Conservation (phyloP, 1,140 invertebrate genomes). For the Drosophila elegans region DNA sequence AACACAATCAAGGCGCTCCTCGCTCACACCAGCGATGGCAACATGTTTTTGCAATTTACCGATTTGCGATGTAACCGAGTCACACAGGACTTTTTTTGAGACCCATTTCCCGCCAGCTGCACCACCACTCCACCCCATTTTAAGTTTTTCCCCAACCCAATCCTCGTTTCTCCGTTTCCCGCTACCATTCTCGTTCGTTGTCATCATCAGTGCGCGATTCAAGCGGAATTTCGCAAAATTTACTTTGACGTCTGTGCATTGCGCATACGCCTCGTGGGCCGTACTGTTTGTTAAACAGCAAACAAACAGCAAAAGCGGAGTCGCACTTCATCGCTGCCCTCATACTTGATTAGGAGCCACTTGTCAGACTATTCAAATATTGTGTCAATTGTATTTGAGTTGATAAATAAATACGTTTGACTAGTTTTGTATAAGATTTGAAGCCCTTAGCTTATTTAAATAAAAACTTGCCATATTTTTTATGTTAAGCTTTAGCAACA, state of each 20-base stretch:
- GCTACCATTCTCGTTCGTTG: conserved; percentile 29
- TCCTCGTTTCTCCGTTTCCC: conserved; percentile 1
- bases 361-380: conserved; percentile 32
- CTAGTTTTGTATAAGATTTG: not conserved
- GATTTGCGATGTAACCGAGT: conserved; percentile 67
- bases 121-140: not conserved
- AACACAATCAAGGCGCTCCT: conserved; percentile 27
- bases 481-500: not conserved
- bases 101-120: not conserved
- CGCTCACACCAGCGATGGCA: conserved; percentile 47
- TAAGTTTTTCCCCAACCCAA: not conserved
- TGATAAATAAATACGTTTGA: conserved; percentile 5
- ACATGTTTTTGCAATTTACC: conserved; percentile 80
- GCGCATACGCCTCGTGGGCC: conserved; percentile 60
- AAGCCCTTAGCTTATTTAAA: not conserved
- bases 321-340: conserved; percentile 1
- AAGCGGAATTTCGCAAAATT: conserved; percentile 71
- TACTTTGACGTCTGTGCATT: conserved; percentile 74
- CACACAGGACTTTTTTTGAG: conserved; percentile 42
- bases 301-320: conserved; percentile 4
- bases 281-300: conserved; percentile 28
- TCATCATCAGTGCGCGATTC: conserved; percentile 71
- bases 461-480: not conserved
- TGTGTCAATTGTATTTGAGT: conserved; percentile 15
- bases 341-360: conserved; percentile 53